Evolutionary conservation across 2,113 vertebrate genomes (phyloP), one percentile per base, ranked within the genome.

Genomic region (Coptodon bakossiorum): DNA sequence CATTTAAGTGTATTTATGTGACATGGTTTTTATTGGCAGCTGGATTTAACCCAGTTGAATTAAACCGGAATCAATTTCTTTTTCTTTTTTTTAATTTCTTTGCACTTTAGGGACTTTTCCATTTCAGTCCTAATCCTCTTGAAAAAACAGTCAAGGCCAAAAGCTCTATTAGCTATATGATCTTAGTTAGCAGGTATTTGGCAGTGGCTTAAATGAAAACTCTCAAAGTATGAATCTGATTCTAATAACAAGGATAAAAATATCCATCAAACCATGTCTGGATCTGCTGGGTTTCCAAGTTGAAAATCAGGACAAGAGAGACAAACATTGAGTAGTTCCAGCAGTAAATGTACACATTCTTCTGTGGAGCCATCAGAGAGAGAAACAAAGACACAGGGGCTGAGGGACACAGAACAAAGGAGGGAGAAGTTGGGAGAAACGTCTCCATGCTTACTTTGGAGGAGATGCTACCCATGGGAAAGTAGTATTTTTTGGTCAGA

Each of bases 281-380:
- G 43, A 87, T 91, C 87, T 66, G 61, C 27, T n/a, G 79, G 85
- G 86, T 68, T 86, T 90, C 22, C 45, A 24, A 81, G 53, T 80
- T 79, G 66, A 89, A 56, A 90, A 90, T 68, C 56, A 86, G 85
- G 81, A 85, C 86, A 92, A 81, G 80, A 81, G 80, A 84, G 52
- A 87, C 31, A 88, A 45, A 80, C 57, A 86, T 36, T 12, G 40
- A 92, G 85, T 17, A 86, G 54, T 91, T 66, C 36, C 52, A 80
- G 71, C 43, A 71, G 38, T 89, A 76, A 87, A 91, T 83, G 84
- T 59, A 89, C n/a, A 80, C 14, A 88, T 89, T 81, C 82, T 71
- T 92, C 86, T 3, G 27, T 29, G 78, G 38, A 76, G 79, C 48
- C 2, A 78, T 56, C 52, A 9, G 68, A 89, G 86, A 83, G 31